phyloP scores from a whole-genome alignment of 1,140 invertebrate species.

The Homarus americanus region DNA sequence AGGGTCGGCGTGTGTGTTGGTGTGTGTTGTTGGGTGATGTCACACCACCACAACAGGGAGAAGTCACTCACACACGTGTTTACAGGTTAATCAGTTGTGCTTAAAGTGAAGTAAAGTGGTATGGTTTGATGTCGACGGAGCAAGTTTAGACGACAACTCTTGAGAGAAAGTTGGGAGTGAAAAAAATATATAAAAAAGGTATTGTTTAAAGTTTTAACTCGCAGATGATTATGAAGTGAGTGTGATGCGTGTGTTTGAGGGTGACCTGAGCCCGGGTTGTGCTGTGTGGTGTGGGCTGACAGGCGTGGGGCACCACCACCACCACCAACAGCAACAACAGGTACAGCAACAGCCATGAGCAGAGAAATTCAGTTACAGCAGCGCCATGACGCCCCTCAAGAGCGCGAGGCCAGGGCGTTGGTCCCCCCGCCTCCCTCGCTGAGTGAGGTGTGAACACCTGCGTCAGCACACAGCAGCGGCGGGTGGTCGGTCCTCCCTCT shows the following conservation, averaged over 20 bases:
- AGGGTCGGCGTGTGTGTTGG: too few relatives aligned
- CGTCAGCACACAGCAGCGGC: conserved; percentile 8
- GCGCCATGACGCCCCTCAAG: conserved; percentile 9
- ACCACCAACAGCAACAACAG: background rate
- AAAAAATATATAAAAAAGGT: background rate
- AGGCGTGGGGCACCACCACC: background rate
- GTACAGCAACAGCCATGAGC: conserved; percentile 26
- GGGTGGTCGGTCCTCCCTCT: background rate
- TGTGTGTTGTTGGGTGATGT: too few relatives aligned
- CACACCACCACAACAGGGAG: too few relatives aligned
- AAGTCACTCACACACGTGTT: too few relatives aligned
- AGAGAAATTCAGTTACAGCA: background rate
- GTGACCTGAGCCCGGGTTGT: background rate
- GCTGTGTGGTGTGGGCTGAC: background rate
- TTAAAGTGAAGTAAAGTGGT: too few relatives aligned
- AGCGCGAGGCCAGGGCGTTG: conserved; percentile 6
- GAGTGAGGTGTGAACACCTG: conserved; percentile 15
- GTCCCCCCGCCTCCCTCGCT: conserved; percentile 35
- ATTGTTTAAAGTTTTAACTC: too few relatives aligned
- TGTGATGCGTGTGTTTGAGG: conserved; percentile 29
- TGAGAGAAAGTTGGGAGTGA: background rate
- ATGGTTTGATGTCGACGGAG: too few relatives aligned
- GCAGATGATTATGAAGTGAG: conserved; percentile 15
- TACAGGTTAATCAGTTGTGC: too few relatives aligned
- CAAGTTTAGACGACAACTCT: too few relatives aligned